These are phyloP conservation scores for Stichodactyla mertensii DNA, from an alignment of 64 coral and sea anemone genomes.

Conservation along the genomic window DNA sequence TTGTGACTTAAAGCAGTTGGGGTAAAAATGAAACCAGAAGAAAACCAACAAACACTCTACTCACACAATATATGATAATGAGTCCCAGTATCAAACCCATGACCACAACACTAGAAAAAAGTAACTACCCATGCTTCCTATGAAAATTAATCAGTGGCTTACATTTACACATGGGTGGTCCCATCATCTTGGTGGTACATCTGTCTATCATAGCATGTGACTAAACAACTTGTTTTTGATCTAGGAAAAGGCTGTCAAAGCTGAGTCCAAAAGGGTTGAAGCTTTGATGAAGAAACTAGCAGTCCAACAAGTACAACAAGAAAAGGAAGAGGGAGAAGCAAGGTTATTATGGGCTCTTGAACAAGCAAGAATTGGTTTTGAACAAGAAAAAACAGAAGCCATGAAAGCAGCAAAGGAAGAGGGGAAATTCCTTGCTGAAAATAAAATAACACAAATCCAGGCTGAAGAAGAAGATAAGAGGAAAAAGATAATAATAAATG, in stretches of 20 bases:
- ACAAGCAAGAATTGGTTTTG: slow-evolving; percentile 60
- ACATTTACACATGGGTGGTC: no score
- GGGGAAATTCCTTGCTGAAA: slow-evolving; percentile 13
- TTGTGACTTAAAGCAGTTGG: no score
- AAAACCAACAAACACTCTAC: no score
- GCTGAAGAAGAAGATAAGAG: slow-evolving; percentile 71
- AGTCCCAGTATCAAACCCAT: no score
- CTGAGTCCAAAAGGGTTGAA: slow-evolving; percentile 89
- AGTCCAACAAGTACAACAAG: slow-evolving; percentile 78
- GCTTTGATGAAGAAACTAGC: slow-evolving; percentile 94
- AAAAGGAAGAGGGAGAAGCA: slow-evolving; percentile 75
- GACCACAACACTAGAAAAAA: no score
- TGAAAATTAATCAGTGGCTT: no score
- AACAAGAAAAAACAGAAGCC: slow-evolving; percentile 56
- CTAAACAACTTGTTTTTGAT: neutral
- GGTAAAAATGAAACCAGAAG: no score
- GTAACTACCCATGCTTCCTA: no score
- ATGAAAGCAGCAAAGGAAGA: slow-evolving; percentile 50
- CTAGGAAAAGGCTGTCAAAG: slow-evolving; percentile 95
- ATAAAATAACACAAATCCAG: slow-evolving; percentile 51
- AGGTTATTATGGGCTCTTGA: slow-evolving; percentile 62
- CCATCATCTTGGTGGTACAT: no score
- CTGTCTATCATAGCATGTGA: no score
- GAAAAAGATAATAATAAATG: slow-evolving; percentile 65
- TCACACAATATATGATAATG: no score